Evolutionary conservation across 2,888 invertebrate species (phyloP), one percentile per base, ranked within the genome.

Genomic region (Helobdella robusta): DNA sequence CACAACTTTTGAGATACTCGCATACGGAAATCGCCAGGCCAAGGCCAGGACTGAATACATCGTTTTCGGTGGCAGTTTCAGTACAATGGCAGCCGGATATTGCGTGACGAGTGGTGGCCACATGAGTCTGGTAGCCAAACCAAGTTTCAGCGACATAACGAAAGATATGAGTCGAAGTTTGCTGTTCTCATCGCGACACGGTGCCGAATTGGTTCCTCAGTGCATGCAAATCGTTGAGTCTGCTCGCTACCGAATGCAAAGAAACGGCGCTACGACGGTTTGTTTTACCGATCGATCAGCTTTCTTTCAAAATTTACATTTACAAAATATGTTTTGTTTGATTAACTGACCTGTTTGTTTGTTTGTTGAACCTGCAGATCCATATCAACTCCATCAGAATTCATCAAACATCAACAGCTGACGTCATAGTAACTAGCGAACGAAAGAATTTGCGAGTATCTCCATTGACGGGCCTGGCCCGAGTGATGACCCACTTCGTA

Each of bases 311-410:
- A 40, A 40, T 40, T 40, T 40, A 11, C 11, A n/a, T n/a, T n/a
- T n/a, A n/a, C n/a, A n/a, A n/a, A n/a, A n/a, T n/a, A n/a, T n/a
- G n/a, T n/a, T n/a, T n/a, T n/a, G n/a, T n/a, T n/a, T n/a, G n/a
- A n/a, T n/a, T n/a, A n/a, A n/a, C n/a, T n/a, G n/a, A n/a, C n/a
- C n/a, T n/a, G n/a, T n/a, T n/a, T n/a, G n/a, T n/a, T n/a, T n/a
- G n/a, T n/a, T n/a, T n/a, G n/a, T n/a, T n/a, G n/a, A n/a, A n/a
- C n/a, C n/a, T n/a, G n/a, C 46, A 61, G 61, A 61, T 61, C 3
- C 72, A 74, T 56, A 75, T 81, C 64, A 80, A 80, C 70, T 78
- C 77, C 20, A 72, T 75, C 36, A 73, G 74, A 63, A 76, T 80
- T 65, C 73, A 75, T 11, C 78, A 80, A 69, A 75, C 73, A 40